A percentile compares a stretch with the other conserved stretches of the same genome.
These are phyloP conservation scores for Orthosia cruda DNA, from an alignment of 2,888 invertebrate species.

Conservation along the genomic window DNA sequence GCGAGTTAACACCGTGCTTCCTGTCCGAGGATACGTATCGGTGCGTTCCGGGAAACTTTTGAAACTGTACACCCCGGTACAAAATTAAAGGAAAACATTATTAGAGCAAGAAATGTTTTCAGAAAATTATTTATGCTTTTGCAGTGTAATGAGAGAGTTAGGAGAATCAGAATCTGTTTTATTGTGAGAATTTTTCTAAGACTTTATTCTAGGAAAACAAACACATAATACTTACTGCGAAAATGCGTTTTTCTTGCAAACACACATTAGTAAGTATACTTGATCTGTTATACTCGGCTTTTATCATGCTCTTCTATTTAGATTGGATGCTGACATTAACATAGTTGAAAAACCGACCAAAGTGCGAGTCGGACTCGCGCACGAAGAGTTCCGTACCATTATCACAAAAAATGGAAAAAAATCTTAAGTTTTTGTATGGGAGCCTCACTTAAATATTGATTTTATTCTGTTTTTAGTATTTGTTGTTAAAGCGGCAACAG, in stretches of 20 bases:
- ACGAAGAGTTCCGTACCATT: too few relatives aligned
- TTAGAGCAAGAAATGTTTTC: conserved; percentile 25
- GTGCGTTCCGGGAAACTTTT: conserved; percentile 32
- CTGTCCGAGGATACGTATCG: conserved; percentile 30
- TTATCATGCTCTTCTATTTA: too few relatives aligned
- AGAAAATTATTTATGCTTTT: neutral
- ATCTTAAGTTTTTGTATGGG: too few relatives aligned
- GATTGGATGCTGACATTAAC: too few relatives aligned
- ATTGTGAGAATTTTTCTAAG: neutral
- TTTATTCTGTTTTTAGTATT: too few relatives aligned
- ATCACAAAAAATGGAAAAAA: too few relatives aligned
- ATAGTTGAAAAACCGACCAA: too few relatives aligned
- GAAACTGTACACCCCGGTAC: conserved; percentile 18
- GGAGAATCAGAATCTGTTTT: neutral
- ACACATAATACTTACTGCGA: neutral
- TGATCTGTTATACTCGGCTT: too few relatives aligned
- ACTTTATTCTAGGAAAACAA: neutral
- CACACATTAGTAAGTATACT: too few relatives aligned
- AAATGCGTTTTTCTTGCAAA: neutral
- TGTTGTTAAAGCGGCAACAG: too few relatives aligned
- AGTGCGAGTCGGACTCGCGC: too few relatives aligned
- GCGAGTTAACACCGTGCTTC: conserved; percentile 32
- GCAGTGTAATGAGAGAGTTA: neutral
- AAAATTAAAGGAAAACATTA: conserved; percentile 33
- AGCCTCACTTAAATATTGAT: too few relatives aligned